A percentile compares a stretch with the other conserved stretches of the same genome.
Evolutionary conservation across 2,888 invertebrate genomes (phyloP).

Genomic region (Drosophila subquinaria): DNA sequence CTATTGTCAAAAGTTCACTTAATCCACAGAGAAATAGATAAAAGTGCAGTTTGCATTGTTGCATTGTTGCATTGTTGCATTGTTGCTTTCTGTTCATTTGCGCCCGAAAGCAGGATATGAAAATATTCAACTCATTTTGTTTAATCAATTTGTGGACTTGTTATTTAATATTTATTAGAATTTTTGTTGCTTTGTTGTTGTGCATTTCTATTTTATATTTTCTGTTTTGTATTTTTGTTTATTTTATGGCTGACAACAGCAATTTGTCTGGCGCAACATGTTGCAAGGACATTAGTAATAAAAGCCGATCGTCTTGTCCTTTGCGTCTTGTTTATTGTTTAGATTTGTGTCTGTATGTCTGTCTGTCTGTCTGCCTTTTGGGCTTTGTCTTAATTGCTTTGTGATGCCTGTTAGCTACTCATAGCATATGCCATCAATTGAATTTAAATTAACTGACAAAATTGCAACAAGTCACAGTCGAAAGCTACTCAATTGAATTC

Average conservation of each 20-base stretch:
- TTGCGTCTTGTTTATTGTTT: constrained; percentile 3
- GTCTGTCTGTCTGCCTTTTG: neutral
- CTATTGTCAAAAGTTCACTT: constrained; percentile 19
- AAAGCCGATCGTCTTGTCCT: constrained; percentile 7
- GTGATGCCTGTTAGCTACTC: constrained; percentile 1
- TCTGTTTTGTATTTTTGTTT: constrained; percentile 23
- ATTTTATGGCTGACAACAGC: constrained; percentile 17
- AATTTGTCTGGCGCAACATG: constrained; percentile 36
- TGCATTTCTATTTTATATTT: constrained; percentile 1
- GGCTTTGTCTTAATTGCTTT: constrained; percentile 6
- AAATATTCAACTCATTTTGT: constrained; percentile 29
- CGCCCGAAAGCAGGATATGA: constrained; percentile 27
- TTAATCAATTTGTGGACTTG: constrained; percentile 44
- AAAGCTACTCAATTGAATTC: neutral
- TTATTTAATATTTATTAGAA: constrained; percentile 42
- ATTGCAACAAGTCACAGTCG: neutral
- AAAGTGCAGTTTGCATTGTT: constrained; percentile 7
- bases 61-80: constrained; percentile 12
- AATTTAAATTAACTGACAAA: neutral
- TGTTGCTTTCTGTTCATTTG: constrained; percentile 16
- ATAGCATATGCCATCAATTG: neutral
- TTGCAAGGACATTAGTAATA: constrained; percentile 19
- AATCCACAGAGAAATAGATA: neutral
- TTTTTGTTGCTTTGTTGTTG: constrained; percentile 8
- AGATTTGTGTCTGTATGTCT: neutral